A percentile compares a stretch with the other conserved stretches of the same genome.
These are phyloP conservation scores for Agrypnia vestita DNA, from an alignment of 1,140 invertebrate species.

Conservation along the genomic window DNA sequence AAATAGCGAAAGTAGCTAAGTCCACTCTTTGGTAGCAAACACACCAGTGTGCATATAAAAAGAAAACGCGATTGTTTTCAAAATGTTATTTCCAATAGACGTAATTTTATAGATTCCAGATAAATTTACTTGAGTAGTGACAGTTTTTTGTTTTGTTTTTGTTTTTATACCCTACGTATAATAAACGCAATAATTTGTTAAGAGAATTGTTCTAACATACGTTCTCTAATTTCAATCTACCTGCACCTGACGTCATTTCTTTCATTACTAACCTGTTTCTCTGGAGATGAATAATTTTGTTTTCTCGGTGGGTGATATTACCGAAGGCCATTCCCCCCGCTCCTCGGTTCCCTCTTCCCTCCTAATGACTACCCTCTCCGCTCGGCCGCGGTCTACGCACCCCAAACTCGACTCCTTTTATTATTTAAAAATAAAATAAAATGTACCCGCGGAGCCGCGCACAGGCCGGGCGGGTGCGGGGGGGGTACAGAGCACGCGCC, in stretches of 20 bases:
- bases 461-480: background rate
- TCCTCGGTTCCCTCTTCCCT: background rate
- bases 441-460: background rate
- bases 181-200: background rate
- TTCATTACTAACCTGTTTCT: conserved; percentile 18
- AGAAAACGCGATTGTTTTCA: no score
- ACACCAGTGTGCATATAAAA: no score
- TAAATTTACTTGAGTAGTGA: no score
- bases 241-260: background rate
- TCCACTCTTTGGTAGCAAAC: no score
- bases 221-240: no score
- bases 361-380: conserved; percentile 34
- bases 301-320: conserved; percentile 28
- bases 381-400: conserved; percentile 10
- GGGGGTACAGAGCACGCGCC: conserved; percentile 7
- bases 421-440: conserved; percentile 5
- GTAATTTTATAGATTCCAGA: no score
- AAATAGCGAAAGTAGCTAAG: no score
- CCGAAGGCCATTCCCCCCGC: background rate
- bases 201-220: no score
- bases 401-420: conserved; percentile 18
- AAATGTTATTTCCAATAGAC: no score
- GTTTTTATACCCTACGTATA: no score
- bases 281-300: conserved; percentile 15
- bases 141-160: no score